These are phyloP conservation scores for Probosciger aterrimus DNA, from an alignment of 2,113 vertebrate genomes.

Conservation along the genomic window DNA sequence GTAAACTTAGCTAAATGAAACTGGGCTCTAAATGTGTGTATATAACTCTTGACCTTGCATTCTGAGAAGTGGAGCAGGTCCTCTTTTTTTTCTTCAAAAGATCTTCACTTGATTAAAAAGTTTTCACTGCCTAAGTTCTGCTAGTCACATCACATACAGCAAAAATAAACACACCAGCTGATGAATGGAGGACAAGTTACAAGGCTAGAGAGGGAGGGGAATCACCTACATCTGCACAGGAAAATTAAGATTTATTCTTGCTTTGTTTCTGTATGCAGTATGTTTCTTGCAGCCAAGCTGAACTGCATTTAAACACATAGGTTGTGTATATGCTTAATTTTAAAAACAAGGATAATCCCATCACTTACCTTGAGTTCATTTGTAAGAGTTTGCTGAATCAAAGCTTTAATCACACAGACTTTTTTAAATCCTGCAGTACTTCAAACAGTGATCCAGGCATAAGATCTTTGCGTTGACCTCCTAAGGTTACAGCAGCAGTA, in stretches of 20 bases:
- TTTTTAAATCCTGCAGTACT: background rate
- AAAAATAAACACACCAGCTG: constrained; percentile 50
- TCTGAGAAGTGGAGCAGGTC: constrained; percentile 4
- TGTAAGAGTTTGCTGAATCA: background rate
- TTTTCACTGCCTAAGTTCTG: constrained; percentile 42
- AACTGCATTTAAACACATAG: background rate
- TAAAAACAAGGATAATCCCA: background rate
- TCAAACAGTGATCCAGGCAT: background rate
- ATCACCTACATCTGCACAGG: background rate
- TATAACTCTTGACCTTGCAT: constrained; percentile 48
- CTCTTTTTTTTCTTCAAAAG: constrained; percentile 1
- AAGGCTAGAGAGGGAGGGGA: background rate
- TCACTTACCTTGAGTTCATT: background rate
- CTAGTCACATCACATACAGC: constrained; percentile 1
- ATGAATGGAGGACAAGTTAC: constrained; percentile 23
- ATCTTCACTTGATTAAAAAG: constrained; percentile 45
- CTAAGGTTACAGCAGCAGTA: background rate
- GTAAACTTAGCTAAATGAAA: constrained; percentile 26
- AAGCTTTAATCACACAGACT: background rate
- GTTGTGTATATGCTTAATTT: background rate
- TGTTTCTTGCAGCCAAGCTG: background rate
- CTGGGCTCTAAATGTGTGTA: background rate
- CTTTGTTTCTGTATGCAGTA: background rate
- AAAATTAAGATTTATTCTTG: constrained; percentile 18
- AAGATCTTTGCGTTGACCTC: background rate